Percentiles rank a stretch among this genome's conserved stretches.
These are phyloP conservation scores for Ivindomyrus marchei DNA, from an alignment of 2,113 vertebrate species.

Conservation along the genomic window DNA sequence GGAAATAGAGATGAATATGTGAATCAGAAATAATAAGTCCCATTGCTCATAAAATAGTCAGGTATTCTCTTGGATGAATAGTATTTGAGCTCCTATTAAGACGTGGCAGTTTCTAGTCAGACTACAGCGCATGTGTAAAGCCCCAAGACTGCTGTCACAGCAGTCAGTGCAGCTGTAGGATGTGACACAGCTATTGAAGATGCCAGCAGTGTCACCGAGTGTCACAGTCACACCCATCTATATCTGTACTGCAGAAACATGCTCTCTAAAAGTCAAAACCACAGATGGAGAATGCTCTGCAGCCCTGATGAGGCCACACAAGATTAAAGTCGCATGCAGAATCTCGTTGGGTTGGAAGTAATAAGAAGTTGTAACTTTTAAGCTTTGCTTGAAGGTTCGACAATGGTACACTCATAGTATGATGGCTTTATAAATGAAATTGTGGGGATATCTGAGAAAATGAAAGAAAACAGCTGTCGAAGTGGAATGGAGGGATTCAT, in stretches of 20 bases:
- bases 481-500: not conserved
- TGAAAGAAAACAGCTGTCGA: not conserved
- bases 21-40: not conserved
- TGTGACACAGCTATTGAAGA: not conserved
- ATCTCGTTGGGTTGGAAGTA: not conserved
- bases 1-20: not conserved
- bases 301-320: not conserved
- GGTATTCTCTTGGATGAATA: not conserved
- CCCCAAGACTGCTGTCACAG: not conserved
- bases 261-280: not conserved
- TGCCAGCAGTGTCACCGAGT: not conserved
- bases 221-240: not conserved
- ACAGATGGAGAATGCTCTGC: not conserved
- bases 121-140: not conserved
- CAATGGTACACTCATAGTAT: not conserved
- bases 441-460: not conserved
- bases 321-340: not conserved
- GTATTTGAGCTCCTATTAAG: not conserved
- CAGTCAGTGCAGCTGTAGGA: not conserved
- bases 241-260: not conserved
- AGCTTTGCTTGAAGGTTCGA: not conserved
- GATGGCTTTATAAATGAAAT: not conserved
- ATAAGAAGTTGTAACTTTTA: not conserved
- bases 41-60: not conserved
- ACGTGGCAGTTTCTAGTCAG: not conserved